Evolutionary conservation across 2,888 invertebrate genomes (phyloP), one percentile per base, ranked within the genome.

Genomic region (Sarcophaga caerulescens): DNA sequence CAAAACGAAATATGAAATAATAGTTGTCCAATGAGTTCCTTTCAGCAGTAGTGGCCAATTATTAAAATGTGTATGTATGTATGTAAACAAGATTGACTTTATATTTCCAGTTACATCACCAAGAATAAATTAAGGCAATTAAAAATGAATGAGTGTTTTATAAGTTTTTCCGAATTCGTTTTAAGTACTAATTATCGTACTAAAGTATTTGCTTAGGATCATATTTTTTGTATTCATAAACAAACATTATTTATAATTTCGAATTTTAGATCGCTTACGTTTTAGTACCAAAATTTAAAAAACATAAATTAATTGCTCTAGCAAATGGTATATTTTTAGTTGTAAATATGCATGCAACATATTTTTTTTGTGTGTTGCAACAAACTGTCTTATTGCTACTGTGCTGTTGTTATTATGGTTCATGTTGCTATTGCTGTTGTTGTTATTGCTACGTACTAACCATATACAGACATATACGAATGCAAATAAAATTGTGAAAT

Each of bases 401-500:
- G 60, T 68, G 47, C 44, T 83, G 17, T 52, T 44, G 47, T 35
- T 82, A 35, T 35, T 10, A 35, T 10, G 35, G 35, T 35, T 35
- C 35, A 35, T 35, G 35, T 35, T 35, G 8, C 1, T 35, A 4
- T 35, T 35, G 35, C 2, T 35, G 35, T 35, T 35, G 35, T 35
- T 35, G 25, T 71, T 68, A 21, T 47, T 23, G 47, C 11, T 57
- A 35, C 69, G 60, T 65, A 71, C 80, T 63, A 74, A 66, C 73
- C 83, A 77, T 84, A 75, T 78, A 82, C 35, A 35, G 35, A 35
- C 35, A 35, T 35, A 35, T 85, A 80, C 69, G 68, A 86, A 88
- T 86, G 87, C 84, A 88, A 89, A 89, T 89, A 88, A 88, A 89
- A 88, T 87, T 84, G 69, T 87, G 85, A 88, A 89, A 88, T 89